phyloP scores from a whole-genome alignment of 2,113 vertebrate species.

The Orycteropus afer region DNA sequence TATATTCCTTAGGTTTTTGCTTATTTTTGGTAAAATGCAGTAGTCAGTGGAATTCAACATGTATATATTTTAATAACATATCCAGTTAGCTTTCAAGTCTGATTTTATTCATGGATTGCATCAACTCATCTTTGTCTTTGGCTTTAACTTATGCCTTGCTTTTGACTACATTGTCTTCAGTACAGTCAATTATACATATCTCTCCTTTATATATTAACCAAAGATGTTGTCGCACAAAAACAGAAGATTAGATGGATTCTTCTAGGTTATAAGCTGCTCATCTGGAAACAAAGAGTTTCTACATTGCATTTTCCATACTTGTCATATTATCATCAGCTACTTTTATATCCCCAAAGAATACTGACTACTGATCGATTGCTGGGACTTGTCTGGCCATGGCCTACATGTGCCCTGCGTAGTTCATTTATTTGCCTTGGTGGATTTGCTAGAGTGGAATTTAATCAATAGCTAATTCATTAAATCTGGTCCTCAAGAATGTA shows the following conservation, averaged over 20 bases:
- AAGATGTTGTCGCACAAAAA: constrained; percentile 72
- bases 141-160: constrained; percentile 69
- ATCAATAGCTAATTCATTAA: constrained; percentile 98
- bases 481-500: constrained; percentile 87
- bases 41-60: constrained; percentile 68
- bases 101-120: constrained; percentile 52
- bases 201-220: constrained; percentile 74
- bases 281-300: constrained; percentile 79
- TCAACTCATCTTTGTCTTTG: constrained; percentile 70
- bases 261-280: constrained; percentile 79
- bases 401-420: constrained; percentile 92
- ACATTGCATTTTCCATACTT: constrained; percentile 83
- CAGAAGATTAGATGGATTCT: constrained; percentile 67
- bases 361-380: constrained; percentile 93
- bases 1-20: constrained; percentile 55
- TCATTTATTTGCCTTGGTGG: constrained; percentile 95
- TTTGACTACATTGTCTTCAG: constrained; percentile 68
- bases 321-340: constrained; percentile 91
- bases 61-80: constrained; percentile 59
- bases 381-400: constrained; percentile 90
- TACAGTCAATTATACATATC: constrained; percentile 56
- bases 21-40: constrained; percentile 53
- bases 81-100: constrained; percentile 68
- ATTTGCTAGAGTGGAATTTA: constrained; percentile 95
- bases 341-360: constrained; percentile 91